Evolutionary conservation across 2,113 vertebrate species (phyloP).

Genomic region (Puntigrus tetrazona): DNA sequence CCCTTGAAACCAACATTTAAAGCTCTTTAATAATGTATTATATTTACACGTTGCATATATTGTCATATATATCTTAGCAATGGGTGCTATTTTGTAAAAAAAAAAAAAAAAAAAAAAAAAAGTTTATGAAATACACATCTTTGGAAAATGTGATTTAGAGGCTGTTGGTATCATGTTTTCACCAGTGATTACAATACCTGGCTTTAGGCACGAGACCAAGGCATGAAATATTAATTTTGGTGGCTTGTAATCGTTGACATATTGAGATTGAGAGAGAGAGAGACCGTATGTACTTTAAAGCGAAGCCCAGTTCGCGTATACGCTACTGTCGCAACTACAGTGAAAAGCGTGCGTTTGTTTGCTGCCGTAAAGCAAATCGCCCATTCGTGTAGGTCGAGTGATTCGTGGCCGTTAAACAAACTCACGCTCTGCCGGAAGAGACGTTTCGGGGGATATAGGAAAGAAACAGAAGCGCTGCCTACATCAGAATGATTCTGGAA

Average conservation of each 20-base stretch:
- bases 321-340: too few relatives aligned
- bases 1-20: neutral
- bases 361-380: too few relatives aligned
- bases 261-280: neutral
- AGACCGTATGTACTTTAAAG: too few relatives aligned
- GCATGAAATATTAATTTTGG: neutral
- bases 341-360: too few relatives aligned
- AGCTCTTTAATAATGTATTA: neutral
- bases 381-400: too few relatives aligned
- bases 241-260: neutral
- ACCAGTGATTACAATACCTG: neutral
- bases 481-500: too few relatives aligned
- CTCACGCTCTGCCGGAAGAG: too few relatives aligned
- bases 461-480: too few relatives aligned
- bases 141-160: neutral
- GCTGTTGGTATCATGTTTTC: slow-evolving; percentile 2
- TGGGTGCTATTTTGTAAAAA: neutral
- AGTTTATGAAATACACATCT: neutral
- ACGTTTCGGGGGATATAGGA: too few relatives aligned
- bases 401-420: too few relatives aligned
- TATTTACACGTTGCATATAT: neutral
- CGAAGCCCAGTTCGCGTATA: too few relatives aligned
- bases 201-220: slow-evolving; percentile 15
- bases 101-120: neutral
- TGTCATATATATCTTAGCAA: neutral